Percentiles rank a stretch among this genome's conserved stretches.
Conservation (phyloP, 2,113 vertebrate species). For the Pantherophis guttatus region DNA sequence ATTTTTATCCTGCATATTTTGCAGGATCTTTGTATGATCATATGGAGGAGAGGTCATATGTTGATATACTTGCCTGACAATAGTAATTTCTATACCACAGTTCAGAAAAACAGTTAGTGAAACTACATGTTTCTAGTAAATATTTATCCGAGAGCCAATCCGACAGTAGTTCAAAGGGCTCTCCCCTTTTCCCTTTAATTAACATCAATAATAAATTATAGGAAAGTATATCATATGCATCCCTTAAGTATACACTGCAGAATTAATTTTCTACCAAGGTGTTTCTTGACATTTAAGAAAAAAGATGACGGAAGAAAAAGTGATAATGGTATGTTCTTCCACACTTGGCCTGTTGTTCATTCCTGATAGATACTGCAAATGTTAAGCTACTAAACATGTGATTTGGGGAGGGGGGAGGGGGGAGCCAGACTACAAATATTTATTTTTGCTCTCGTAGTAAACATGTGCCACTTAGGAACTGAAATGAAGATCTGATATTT, state of each 20-base stretch:
- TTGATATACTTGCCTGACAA: background rate
- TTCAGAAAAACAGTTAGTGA: conserved; percentile 58
- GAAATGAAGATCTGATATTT: background rate
- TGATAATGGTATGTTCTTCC: background rate
- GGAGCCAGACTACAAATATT: background rate
- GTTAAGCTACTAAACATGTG: background rate
- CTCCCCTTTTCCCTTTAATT: conserved; percentile 36
- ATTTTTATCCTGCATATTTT: background rate
- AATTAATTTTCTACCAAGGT: conserved; percentile 4
- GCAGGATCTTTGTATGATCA: background rate
- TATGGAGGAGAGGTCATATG: background rate
- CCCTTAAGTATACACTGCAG: background rate
- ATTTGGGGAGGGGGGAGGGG: background rate
- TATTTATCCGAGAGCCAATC: conserved; percentile 20
- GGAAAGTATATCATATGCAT: background rate
- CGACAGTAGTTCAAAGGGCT: conserved; percentile 38
- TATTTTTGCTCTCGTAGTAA: background rate
- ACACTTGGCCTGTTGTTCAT: background rate
- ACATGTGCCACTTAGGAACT: background rate
- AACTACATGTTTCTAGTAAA: conserved; percentile 32
- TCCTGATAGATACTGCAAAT: background rate
- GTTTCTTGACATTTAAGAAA: background rate
- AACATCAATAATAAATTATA: conserved; percentile 3
- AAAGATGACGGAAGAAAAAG: background rate
- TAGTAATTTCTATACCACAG: conserved; percentile 15